A percentile compares a stretch with the other conserved stretches of the same genome.
These are phyloP conservation scores for Pentamera pediparva DNA, from an alignment of 53 echinoderm and acorn worm genomes.

Conservation along the genomic window DNA sequence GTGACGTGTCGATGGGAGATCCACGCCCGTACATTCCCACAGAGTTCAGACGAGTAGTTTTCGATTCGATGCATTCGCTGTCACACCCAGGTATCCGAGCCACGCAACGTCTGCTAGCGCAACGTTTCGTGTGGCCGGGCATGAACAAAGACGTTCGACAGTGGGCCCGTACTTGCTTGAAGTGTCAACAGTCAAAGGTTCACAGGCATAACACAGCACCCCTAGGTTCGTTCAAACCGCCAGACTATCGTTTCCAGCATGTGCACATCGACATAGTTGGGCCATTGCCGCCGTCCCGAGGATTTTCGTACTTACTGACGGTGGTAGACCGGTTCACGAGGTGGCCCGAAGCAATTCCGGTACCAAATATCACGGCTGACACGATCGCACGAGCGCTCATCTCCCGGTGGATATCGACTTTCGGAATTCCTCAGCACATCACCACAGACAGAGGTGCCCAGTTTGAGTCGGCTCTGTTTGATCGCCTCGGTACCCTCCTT, in stretches of 20 bases:
- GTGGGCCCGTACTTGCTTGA: conserved; percentile 45
- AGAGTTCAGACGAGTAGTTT: conserved; percentile 20
- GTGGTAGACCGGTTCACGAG: conserved; percentile 45
- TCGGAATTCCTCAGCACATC: conserved; percentile 35
- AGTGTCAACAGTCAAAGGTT: conserved; percentile 47
- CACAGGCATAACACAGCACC: conserved; percentile 52
- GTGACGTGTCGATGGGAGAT: conserved; percentile 22
- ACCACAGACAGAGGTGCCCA: conserved; percentile 57
- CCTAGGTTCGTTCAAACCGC: conserved; percentile 21
- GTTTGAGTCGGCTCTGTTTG: conserved; percentile 51
- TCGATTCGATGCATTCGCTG: conserved; percentile 51
- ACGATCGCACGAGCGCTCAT: conserved; percentile 49
- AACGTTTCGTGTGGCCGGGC: conserved; percentile 53
- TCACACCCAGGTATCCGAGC: conserved; percentile 57
- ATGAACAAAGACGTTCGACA: conserved; percentile 38
- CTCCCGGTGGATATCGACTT: conserved; percentile 39
- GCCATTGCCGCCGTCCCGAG: conserved; percentile 41
- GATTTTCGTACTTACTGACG: conserved; percentile 38
- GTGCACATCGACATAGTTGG: conserved; percentile 55
- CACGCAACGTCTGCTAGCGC: conserved; percentile 32
- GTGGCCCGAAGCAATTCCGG: conserved; percentile 58
- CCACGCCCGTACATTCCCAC: conserved; percentile 34
- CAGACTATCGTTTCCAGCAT: conserved; percentile 45
- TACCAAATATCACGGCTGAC: conserved; percentile 50
- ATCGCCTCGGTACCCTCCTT: conserved; percentile 2